phyloP scores from a whole-genome alignment of 2,888 invertebrate species.

The Lydus trimaculatus region DNA sequence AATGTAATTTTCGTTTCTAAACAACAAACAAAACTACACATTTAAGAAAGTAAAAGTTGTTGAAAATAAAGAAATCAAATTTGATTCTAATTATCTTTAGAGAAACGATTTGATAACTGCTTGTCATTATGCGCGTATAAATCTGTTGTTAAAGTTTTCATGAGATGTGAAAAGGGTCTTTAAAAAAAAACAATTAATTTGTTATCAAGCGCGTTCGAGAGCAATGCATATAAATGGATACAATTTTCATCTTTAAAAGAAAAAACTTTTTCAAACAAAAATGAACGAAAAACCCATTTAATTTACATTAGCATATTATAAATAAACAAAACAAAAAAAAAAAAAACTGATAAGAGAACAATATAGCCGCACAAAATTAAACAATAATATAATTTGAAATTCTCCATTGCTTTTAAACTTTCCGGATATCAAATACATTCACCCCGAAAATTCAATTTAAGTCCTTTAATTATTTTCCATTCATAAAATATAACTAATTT shows the following conservation, averaged over 20 bases:
- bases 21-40: neutral
- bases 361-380: conserved; percentile 20
- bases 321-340: neutral
- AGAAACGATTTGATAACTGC: neutral
- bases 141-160: neutral
- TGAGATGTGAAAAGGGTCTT: neutral
- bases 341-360: neutral
- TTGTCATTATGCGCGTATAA: neutral
- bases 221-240: conserved; percentile 34
- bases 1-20: neutral
- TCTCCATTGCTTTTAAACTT: conserved; percentile 21
- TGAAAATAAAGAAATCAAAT: neutral
- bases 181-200: neutral
- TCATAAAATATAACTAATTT: conserved; percentile 27
- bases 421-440: conserved; percentile 26
- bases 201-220: conserved; percentile 17
- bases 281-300: too few relatives aligned
- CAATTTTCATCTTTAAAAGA: conserved; percentile 26
- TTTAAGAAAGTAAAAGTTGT: neutral
- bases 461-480: conserved; percentile 27
- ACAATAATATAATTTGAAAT: conserved; percentile 12
- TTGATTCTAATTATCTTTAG: neutral
- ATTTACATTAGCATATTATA: neutral
- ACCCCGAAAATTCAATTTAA: conserved; percentile 22
- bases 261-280: neutral